Evolutionary conservation across 2,797 vertebrate genomes (phyloP).

Genomic region (Lepus townsendii): DNA sequence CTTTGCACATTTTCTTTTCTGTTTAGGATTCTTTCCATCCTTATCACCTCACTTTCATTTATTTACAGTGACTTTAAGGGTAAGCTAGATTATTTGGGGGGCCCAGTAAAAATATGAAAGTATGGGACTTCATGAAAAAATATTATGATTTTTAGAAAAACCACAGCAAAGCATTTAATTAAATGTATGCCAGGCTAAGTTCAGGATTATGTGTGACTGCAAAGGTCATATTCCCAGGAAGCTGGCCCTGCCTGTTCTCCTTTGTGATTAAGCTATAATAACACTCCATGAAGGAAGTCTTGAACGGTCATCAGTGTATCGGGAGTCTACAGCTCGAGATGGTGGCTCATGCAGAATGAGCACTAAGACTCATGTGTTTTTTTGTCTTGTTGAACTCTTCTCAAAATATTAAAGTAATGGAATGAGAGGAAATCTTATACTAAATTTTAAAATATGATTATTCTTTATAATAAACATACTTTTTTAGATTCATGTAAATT

Average conservation of each 20-base stretch:
- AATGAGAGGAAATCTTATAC: neutral
- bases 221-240: neutral
- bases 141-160: constrained; percentile 21
- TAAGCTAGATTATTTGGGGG: neutral
- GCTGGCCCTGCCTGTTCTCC: neutral
- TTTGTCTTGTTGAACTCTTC: neutral
- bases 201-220: neutral
- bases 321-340: neutral
- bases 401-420: neutral
- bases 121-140: neutral
- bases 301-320: neutral
- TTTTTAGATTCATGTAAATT: neutral
- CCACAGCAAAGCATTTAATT: neutral
- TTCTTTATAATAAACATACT: neutral
- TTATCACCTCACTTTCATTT: neutral
- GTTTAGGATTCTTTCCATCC: neutral
- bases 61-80: neutral
- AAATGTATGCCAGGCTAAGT: neutral
- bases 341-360: neutral
- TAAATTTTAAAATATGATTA: neutral
- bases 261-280: neutral
- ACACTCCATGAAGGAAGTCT: neutral
- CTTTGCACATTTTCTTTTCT: neutral
- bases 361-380: neutral
- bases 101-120: neutral